phyloP scores from a whole-genome alignment of 2,797 vertebrate species.

The Anisognathus igniventris region DNA sequence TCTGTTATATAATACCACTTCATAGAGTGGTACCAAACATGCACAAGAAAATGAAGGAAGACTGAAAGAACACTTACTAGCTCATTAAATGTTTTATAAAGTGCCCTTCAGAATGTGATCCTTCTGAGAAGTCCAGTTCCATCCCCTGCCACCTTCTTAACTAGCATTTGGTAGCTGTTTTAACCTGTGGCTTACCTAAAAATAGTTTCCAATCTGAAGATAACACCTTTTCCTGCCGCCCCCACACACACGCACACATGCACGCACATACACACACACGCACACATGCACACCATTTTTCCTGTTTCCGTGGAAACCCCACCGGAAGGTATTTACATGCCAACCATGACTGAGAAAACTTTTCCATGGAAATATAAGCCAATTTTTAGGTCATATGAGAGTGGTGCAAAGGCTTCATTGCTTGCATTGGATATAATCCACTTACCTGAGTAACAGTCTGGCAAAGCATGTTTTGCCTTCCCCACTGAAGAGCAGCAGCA shows the following conservation, averaged over 20 bases:
- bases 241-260: background rate
- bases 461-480: background rate
- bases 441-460: background rate
- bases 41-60: background rate
- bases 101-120: background rate
- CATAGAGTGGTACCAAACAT: background rate
- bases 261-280: background rate
- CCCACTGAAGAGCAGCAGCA: background rate
- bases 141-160: background rate
- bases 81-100: slow-evolving; percentile 4
- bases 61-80: background rate
- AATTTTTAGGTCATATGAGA: background rate
- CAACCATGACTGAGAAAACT: slow-evolving; percentile 16
- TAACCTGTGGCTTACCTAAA: slow-evolving; percentile 55
- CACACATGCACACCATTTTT: background rate
- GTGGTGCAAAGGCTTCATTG: background rate
- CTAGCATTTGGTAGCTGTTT: slow-evolving; percentile 13
- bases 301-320: slow-evolving; percentile 61
- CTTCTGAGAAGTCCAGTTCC: background rate
- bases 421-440: background rate
- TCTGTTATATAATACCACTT: background rate
- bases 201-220: slow-evolving; percentile 55
- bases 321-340: slow-evolving; percentile 19
- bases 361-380: background rate
- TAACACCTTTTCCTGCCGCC: slow-evolving; percentile 14